Conservation (phyloP, 2,113 vertebrate genomes). For the Neopipo cinnamomea region DNA sequence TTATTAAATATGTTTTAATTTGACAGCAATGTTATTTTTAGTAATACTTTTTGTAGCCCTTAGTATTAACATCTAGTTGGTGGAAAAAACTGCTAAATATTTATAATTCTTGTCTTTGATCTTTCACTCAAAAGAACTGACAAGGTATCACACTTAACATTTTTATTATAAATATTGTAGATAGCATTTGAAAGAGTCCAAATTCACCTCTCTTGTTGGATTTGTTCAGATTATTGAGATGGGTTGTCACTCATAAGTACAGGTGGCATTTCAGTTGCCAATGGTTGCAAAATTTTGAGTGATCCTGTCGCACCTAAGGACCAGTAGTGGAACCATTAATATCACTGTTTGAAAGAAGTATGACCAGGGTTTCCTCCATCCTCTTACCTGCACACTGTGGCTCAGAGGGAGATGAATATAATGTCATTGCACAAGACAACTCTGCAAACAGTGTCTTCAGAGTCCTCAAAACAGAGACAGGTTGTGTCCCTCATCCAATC, state of each 20-base stretch:
- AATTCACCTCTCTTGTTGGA: not conserved
- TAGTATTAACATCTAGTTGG: conserved; percentile 56
- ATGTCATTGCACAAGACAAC: not conserved
- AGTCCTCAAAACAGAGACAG: not conserved
- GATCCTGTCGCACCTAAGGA: not conserved
- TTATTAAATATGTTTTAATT: conserved; percentile 21
- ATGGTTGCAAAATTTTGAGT: not conserved
- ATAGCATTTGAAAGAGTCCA: conserved; percentile 22
- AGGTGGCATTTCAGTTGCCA: not conserved
- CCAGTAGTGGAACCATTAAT: not conserved
- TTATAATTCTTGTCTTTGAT: conserved; percentile 40
- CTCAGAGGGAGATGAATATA: not conserved
- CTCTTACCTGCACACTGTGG: accelerated
- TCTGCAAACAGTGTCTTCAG: not conserved
- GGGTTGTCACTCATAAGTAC: not conserved
- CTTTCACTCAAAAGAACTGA: conserved; percentile 18
- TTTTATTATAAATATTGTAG: conserved; percentile 57
- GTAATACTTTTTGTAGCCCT: conserved; percentile 32
- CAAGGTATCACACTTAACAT: conserved; percentile 6
- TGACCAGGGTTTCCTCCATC: not conserved
- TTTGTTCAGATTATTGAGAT: not conserved
- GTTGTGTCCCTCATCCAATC: not conserved
- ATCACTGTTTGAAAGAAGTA: not conserved
- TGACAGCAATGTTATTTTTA: conserved; percentile 30
- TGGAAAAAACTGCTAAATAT: conserved; percentile 51